A percentile compares a stretch with the other conserved stretches of the same genome.
phyloP scores from a whole-genome alignment of 2,888 invertebrate genomes.

The Mesoligia furuncula region DNA sequence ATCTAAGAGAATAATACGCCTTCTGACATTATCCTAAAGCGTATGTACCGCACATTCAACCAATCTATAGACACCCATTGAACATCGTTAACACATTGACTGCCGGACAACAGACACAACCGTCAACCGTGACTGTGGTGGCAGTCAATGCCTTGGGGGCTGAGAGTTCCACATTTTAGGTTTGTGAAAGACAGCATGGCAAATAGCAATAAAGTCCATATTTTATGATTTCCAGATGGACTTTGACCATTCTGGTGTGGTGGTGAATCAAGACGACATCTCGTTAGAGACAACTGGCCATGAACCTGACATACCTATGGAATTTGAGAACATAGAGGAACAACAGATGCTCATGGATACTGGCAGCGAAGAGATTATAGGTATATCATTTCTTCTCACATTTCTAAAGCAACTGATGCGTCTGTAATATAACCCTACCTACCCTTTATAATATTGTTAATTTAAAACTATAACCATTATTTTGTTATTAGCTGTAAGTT shows the following conservation, averaged over 20 bases:
- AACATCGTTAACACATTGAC: neutral
- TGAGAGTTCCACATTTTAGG: neutral
- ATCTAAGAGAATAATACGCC: neutral
- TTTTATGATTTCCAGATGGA: constrained; percentile 77
- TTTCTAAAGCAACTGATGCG: neutral
- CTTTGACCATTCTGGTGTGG: constrained; percentile 81
- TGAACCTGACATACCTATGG: constrained; percentile 81
- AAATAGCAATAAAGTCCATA: neutral
- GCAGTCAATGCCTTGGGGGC: neutral
- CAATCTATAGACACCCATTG: neutral
- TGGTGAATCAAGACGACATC: constrained; percentile 80
- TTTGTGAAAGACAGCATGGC: neutral
- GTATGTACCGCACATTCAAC: neutral
- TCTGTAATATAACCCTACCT: neutral
- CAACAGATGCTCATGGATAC: constrained; percentile 84
- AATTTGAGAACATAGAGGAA: constrained; percentile 83
- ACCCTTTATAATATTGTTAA: neutral
- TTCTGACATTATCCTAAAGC: neutral
- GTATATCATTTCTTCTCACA: constrained; percentile 69
- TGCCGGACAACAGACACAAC: too few species aligned
- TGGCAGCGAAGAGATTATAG: constrained; percentile 85
- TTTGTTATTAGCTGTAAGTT: neutral
- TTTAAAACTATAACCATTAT: neutral
- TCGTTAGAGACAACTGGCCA: constrained; percentile 74
- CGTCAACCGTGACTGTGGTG: too few species aligned